Conservation (phyloP, 2,113 vertebrate species). For the Danio rerio region DNA sequence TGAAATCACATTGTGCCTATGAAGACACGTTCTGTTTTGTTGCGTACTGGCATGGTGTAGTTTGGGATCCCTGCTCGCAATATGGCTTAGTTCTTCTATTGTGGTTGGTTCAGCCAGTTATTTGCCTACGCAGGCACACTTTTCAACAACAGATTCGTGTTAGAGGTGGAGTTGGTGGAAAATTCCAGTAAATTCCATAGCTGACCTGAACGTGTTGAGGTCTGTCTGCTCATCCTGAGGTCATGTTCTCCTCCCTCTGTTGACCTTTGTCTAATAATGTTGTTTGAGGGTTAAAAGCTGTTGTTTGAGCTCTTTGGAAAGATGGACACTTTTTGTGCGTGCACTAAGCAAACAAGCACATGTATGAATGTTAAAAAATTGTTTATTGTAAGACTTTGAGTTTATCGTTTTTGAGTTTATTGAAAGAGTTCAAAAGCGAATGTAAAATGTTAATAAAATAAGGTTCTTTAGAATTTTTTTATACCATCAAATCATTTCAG, state of each 20-base stretch:
- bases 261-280: slow-evolving; percentile 8
- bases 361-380: too few relatives aligned
- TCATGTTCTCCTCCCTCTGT: neutral
- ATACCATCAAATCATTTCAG: too few relatives aligned
- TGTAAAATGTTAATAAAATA: too few relatives aligned
- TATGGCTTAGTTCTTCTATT: slow-evolving; percentile 33
- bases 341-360: too few relatives aligned
- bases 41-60: neutral
- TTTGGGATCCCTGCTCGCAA: neutral
- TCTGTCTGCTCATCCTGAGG: neutral
- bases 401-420: too few relatives aligned
- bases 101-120: slow-evolving; percentile 21
- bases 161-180: slow-evolving; percentile 20
- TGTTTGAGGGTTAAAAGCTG: neutral
- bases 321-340: neutral
- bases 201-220: neutral
- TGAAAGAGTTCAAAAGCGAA: too few relatives aligned
- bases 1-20: neutral
- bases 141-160: neutral
- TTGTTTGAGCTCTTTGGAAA: neutral
- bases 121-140: slow-evolving; percentile 31
- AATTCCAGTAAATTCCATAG: slow-evolving; percentile 27
- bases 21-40: neutral
- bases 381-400: too few relatives aligned
- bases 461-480: too few relatives aligned